A percentile compares a stretch with the other conserved stretches of the same genome.
These are phyloP conservation scores for roundworm (Caenorhabditis elegans) DNA, from an alignment of 1,140 invertebrate species.

Conservation along the genomic window WBcel235 BX284605.5:11321501-11322000, in stretches of 20 bases:
- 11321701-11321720: constrained; percentile 16
- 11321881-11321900: not conserved
- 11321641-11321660: not conserved
- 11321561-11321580: constrained; percentile 7
- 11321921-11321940: not conserved
- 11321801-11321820: not conserved
- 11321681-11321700: not conserved
- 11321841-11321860: not conserved
- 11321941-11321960: not conserved
- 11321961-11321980: not conserved
- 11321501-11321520: constrained; percentile 38
- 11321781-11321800: not conserved
- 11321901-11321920: not conserved
- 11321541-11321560: not conserved
- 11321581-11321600: not conserved
- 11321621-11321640: not conserved
- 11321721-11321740: not conserved
- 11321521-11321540: not conserved
- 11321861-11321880: not conserved
- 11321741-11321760: not conserved
- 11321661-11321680: constrained; percentile 7
- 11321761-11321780: not conserved
- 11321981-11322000: too few relatives aligned
- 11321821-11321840: not conserved
- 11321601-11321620: not conserved